A percentile compares a stretch with the other conserved stretches of the same genome.
phyloP scores from a whole-genome alignment of 2,888 invertebrate genomes.

The Suillia variegata region DNA sequence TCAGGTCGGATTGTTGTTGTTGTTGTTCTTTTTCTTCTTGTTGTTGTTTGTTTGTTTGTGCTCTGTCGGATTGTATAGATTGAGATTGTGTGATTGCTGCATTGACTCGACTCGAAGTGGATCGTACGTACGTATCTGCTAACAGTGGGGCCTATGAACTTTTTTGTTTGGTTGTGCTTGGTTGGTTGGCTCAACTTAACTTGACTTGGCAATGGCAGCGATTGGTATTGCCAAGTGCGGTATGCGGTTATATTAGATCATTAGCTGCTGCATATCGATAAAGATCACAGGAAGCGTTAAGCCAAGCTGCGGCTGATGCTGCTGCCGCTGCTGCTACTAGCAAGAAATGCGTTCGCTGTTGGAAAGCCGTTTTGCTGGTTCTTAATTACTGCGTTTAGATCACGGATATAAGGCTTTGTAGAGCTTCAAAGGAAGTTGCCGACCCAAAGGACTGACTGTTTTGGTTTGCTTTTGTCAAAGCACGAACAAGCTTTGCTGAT shows the following conservation, averaged over 20 bases:
- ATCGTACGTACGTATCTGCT: not conserved
- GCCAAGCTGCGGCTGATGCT: constrained; percentile 19
- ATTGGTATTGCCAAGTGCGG: constrained; percentile 31
- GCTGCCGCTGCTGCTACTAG: no score
- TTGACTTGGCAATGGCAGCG: no score
- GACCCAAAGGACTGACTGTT: not conserved
- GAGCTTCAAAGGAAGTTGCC: not conserved
- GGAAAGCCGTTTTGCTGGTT: constrained; percentile 37
- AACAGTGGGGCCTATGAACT: constrained; percentile 27
- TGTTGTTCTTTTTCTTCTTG: no score
- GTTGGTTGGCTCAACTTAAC: constrained; percentile 36
- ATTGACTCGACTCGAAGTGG: not conserved
- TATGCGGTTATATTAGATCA: constrained; percentile 57
- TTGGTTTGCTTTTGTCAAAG: not conserved
- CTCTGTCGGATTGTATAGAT: not conserved
- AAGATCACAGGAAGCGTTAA: constrained; percentile 43
- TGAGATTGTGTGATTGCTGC: not conserved
- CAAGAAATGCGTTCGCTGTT: no score
- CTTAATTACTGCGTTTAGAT: constrained; percentile 54
- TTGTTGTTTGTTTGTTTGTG: no score
- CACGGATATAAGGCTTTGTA: constrained; percentile 30
- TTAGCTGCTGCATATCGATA: constrained; percentile 57
- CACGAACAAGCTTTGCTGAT: no score
- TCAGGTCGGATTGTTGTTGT: not conserved
- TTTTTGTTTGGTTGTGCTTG: constrained; percentile 26